Percentiles rank a stretch among this genome's conserved stretches.
Evolutionary conservation across 2,113 vertebrate species (phyloP).

Genomic region (Zosterops pallidus): DNA sequence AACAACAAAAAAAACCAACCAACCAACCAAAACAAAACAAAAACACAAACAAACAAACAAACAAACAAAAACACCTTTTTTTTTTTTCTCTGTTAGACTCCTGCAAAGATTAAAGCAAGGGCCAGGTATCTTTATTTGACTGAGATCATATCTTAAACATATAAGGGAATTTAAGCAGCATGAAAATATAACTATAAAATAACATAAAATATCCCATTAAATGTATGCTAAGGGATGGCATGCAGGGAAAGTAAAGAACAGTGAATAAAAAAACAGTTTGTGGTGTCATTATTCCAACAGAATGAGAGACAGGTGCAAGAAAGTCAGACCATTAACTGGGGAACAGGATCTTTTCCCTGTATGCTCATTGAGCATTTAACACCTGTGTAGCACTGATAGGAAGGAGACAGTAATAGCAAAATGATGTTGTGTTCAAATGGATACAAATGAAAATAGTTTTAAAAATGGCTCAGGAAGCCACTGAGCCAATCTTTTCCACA

Average conservation of each 20-base stretch:
- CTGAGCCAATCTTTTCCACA: neutral
- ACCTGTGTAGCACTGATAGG: neutral
- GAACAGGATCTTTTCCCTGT: neutral
- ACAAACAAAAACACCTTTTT: too few species aligned
- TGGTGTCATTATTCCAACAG: neutral
- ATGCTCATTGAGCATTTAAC: neutral
- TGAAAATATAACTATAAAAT: neutral
- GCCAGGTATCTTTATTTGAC: neutral
- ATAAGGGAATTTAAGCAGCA: neutral
- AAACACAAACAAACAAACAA: neutral
- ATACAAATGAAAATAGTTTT: neutral
- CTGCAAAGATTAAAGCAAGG: constrained; percentile 61
- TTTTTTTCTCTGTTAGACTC: constrained; percentile 6
- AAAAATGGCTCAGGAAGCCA: neutral
- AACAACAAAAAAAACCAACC: too few species aligned
- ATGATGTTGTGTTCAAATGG: neutral
- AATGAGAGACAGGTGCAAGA: neutral
- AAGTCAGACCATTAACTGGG: neutral
- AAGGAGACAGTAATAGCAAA: neutral
- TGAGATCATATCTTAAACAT: neutral
- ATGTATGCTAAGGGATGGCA: neutral
- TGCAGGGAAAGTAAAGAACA: neutral
- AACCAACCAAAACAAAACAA: too few species aligned
- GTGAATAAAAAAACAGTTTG: neutral
- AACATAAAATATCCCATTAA: neutral